Evolutionary conservation across 1,140 invertebrate species (phyloP).

Genomic region (Drosophila serrata): DNA sequence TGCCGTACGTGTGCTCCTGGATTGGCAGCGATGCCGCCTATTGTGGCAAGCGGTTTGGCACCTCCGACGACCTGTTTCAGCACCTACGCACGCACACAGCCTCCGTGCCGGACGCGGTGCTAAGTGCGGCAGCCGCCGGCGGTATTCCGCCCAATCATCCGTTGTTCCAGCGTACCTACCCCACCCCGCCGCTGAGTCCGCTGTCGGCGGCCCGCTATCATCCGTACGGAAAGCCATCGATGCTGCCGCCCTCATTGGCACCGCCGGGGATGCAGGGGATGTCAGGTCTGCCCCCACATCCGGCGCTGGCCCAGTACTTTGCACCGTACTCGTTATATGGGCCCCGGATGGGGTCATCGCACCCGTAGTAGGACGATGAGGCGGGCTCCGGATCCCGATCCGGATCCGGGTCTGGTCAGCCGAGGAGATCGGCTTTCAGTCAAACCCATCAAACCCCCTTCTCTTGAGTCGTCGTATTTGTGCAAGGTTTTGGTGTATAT

Average conservation of each 20-base stretch:
- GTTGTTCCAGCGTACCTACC: slow-evolving; percentile 91
- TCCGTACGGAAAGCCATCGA: slow-evolving; percentile 92
- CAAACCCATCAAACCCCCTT: slow-evolving; percentile 59
- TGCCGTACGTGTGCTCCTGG: slow-evolving; percentile 96
- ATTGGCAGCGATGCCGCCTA: slow-evolving; percentile 94
- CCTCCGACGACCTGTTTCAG: slow-evolving; percentile 95
- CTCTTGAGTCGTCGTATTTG: slow-evolving; percentile 38
- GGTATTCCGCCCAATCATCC: slow-evolving; percentile 88
- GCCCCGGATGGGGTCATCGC: slow-evolving; percentile 91
- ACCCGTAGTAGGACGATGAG: slow-evolving; percentile 86
- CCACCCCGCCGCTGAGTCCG: slow-evolving; percentile 94
- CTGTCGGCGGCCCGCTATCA: slow-evolving; percentile 93
- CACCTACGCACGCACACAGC: slow-evolving; percentile 95
- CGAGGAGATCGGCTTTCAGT: slow-evolving; percentile 51
- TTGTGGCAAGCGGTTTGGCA: slow-evolving; percentile 95
- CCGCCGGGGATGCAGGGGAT: slow-evolving; percentile 87
- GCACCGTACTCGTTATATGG: slow-evolving; percentile 95
- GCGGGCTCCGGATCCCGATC: slow-evolving; percentile 1
- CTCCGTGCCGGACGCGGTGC: slow-evolving; percentile 86
- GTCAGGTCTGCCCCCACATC: slow-evolving; percentile 88
- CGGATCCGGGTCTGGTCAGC: background rate
- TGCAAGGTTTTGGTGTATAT: slow-evolving; percentile 7
- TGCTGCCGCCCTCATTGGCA: slow-evolving; percentile 85
- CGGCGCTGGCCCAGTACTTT: slow-evolving; percentile 91
- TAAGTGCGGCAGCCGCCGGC: slow-evolving; percentile 86